Percentiles rank a stretch among this genome's conserved stretches.
Conservation (phyloP, 2,888 invertebrate genomes). For the Onthophagus sagittarius region DNA sequence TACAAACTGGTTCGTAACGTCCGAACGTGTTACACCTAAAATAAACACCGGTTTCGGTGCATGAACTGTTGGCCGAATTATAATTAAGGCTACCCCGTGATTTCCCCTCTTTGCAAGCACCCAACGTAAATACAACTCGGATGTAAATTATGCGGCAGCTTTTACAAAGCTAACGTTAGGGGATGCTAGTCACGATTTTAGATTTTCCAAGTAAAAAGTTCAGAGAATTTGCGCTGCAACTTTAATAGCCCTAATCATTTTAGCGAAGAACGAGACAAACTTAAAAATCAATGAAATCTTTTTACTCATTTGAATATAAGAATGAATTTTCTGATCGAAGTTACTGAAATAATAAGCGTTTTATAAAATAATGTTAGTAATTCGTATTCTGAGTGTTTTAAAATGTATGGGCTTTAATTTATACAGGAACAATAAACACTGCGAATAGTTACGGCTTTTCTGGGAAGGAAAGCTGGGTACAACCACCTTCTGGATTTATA, state of each 20-base stretch:
- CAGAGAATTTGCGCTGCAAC: background rate
- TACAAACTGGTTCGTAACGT: background rate
- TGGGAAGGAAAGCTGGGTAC: background rate
- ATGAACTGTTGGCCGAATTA: background rate
- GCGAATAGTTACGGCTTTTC: background rate
- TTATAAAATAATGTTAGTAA: background rate
- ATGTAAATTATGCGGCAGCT: background rate
- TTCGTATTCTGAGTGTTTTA: background rate
- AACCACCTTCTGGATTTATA: background rate
- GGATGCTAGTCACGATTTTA: background rate
- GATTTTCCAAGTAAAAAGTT: background rate
- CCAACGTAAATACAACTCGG: background rate
- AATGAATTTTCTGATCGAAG: too few species aligned
- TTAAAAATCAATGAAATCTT: background rate
- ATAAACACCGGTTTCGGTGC: background rate
- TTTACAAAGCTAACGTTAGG: background rate
- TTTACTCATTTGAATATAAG: too few species aligned
- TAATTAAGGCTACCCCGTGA: background rate
- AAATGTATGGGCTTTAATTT: background rate
- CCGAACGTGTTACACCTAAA: background rate
- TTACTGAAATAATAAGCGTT: background rate
- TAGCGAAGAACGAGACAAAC: background rate
- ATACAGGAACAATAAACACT: background rate
- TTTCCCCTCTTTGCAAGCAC: background rate
- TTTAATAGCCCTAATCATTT: background rate